phyloP scores from a whole-genome alignment of 1,140 invertebrate genomes.

The Brachionus rubens region DNA sequence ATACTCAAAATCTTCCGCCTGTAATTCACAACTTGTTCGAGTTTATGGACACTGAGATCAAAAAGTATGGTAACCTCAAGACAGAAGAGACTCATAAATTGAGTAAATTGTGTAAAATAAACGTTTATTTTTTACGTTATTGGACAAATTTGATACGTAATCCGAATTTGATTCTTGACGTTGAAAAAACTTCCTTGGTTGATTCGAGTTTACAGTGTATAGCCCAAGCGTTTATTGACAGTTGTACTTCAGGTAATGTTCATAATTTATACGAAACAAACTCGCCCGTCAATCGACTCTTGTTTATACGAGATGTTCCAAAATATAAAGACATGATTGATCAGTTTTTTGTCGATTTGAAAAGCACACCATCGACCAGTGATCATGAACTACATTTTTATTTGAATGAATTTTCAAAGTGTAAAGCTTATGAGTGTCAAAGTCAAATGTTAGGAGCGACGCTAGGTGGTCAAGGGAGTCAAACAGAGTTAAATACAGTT shows the following conservation, averaged over 20 bases:
- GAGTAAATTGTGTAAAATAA: background rate
- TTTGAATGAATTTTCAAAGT: slow-evolving; percentile 30
- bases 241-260: background rate
- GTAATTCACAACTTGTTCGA: background rate
- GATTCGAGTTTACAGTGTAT: background rate
- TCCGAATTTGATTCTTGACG: background rate
- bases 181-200: background rate
- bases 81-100: background rate
- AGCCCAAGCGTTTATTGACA: slow-evolving; percentile 29
- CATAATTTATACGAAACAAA: background rate
- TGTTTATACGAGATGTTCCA: slow-evolving; percentile 5
- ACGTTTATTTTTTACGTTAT: slow-evolving; percentile 28
- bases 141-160: slow-evolving; percentile 4
- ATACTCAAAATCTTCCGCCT: background rate
- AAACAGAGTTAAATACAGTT: slow-evolving; percentile 14
- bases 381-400: slow-evolving; percentile 42
- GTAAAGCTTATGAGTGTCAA: background rate
- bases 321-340: slow-evolving; percentile 32
- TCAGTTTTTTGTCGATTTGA: background rate
- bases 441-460: slow-evolving; percentile 2
- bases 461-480: background rate
- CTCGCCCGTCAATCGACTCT: background rate
- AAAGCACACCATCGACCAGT: background rate
- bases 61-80: background rate
- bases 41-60: background rate